phyloP scores from a whole-genome alignment of 2,888 invertebrate genomes.

The Tridacna gigas region DNA sequence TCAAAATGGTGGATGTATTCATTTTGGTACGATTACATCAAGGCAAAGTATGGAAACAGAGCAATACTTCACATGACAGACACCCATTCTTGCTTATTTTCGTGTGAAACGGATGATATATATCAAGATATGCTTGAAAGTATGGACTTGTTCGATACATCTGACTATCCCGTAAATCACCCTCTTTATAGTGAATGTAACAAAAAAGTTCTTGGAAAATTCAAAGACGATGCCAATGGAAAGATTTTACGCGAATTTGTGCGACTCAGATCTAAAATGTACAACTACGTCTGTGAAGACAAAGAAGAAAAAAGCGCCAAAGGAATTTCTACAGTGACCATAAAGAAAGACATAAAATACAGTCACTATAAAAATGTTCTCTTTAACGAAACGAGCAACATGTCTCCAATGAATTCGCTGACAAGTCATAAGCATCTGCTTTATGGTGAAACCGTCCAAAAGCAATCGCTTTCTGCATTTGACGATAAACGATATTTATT shows the following conservation, averaged over 20 bases:
- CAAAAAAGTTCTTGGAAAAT: constrained; percentile 77
- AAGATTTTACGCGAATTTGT: constrained; percentile 71
- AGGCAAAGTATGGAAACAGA: constrained; percentile 29
- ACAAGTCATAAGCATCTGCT: constrained; percentile 27
- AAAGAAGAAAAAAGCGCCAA: constrained; percentile 17
- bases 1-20: constrained; percentile 84
- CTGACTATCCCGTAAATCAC: constrained; percentile 75
- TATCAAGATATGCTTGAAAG: constrained; percentile 45
- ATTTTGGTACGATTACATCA: constrained; percentile 77
- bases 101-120: constrained; percentile 35
- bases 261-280: constrained; percentile 64
- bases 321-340: constrained; percentile 3
- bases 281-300: constrained; percentile 25
- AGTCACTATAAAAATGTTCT: constrained; percentile 31
- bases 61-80: constrained; percentile 55
- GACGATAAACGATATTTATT: constrained; percentile 39
- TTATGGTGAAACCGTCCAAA: constrained; percentile 25
- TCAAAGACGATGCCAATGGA: constrained; percentile 79
- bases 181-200: constrained; percentile 67
- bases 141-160: constrained; percentile 55
- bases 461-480: constrained; percentile 32
- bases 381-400: constrained; percentile 9
- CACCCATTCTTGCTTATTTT: constrained; percentile 42
- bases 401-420: constrained; percentile 28
- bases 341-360: constrained; percentile 22